These are phyloP conservation scores for Micrasema minimum DNA, from an alignment of 1,140 invertebrate genomes.

Conservation along the genomic window DNA sequence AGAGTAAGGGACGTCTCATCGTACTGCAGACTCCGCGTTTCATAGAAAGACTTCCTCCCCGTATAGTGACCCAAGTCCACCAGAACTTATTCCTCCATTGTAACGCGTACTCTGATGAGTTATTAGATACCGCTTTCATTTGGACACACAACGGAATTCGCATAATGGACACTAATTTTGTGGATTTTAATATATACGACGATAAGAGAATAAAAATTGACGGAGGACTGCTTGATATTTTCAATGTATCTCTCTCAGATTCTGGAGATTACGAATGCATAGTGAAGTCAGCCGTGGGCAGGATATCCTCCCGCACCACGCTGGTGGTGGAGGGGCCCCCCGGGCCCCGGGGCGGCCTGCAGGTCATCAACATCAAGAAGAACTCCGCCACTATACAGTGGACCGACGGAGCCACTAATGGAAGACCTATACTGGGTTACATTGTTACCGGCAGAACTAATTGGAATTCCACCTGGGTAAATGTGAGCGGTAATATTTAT, in stretches of 20 bases:
- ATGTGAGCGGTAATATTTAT: conserved; percentile 72
- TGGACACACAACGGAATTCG: conserved; percentile 90
- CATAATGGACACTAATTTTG: conserved; percentile 71
- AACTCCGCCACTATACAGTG: conserved; percentile 84
- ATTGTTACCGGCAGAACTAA: conserved; percentile 85
- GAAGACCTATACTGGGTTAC: conserved; percentile 79
- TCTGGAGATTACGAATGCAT: conserved; percentile 90
- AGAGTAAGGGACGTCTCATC: conserved; percentile 82
- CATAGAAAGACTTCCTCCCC: conserved; percentile 72
- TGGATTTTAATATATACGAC: conserved; percentile 56
- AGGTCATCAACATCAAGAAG: conserved; percentile 79
- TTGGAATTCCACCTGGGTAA: conserved; percentile 85
- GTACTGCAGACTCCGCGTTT: conserved; percentile 84
- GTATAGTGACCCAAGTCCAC: conserved; percentile 75
- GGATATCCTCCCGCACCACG: conserved; percentile 76
- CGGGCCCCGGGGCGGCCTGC: conserved; percentile 82
- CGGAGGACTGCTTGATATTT: conserved; percentile 80
- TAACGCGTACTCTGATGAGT: conserved; percentile 80
- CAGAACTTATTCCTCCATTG: conserved; percentile 81
- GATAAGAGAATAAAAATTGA: conserved; percentile 69
- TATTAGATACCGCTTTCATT: conserved; percentile 88
- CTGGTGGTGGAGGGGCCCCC: conserved; percentile 86
- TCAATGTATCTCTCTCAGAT: conserved; percentile 86
- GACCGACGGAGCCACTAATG: conserved; percentile 90
- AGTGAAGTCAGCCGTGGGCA: conserved; percentile 87